phyloP scores from a whole-genome alignment of 2,888 invertebrate genomes.

The Empis stercorea region DNA sequence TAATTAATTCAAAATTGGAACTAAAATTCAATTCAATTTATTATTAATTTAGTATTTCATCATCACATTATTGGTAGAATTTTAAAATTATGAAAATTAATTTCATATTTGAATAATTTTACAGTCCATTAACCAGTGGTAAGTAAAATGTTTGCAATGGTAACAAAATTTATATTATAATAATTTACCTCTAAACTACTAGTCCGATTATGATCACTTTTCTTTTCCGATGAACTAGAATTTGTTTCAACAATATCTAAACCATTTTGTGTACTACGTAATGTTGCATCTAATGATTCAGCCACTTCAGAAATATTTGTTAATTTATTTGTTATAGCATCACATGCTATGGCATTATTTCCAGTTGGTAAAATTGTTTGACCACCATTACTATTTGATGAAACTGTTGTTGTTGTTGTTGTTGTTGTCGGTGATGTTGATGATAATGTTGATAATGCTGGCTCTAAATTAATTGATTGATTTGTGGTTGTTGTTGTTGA shows the following conservation, averaged over 20 bases:
- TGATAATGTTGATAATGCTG: constrained; percentile 4
- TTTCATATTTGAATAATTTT: too few relatives aligned
- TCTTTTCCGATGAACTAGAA: constrained; percentile 22
- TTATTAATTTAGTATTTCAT: too few relatives aligned
- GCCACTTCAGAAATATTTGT: constrained; percentile 52
- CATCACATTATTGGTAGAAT: too few relatives aligned
- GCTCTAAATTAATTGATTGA: not conserved
- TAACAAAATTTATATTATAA: too few relatives aligned
- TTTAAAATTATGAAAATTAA: too few relatives aligned
- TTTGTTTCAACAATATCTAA: constrained; percentile 17
- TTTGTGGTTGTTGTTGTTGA: constrained; percentile 7
- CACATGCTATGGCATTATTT: constrained; percentile 48
- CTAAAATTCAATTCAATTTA: too few relatives aligned
- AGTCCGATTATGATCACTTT: constrained; percentile 17
- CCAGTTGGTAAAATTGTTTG: constrained; percentile 26
- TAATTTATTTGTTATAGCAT: constrained; percentile 51
- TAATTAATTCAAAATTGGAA: too few relatives aligned
- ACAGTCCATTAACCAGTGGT: too few relatives aligned
- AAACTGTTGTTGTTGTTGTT: not conserved
- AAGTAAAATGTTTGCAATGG: too few relatives aligned
- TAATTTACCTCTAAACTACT: constrained; percentile 18
- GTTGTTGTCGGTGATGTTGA: too few relatives aligned
- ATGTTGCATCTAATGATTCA: constrained; percentile 49
- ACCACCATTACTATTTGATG: not conserved
- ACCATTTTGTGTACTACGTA: constrained; percentile 38